Evolutionary conservation across 2,888 invertebrate species (phyloP).

Genomic region (Drosophila quasianomalipes): DNA sequence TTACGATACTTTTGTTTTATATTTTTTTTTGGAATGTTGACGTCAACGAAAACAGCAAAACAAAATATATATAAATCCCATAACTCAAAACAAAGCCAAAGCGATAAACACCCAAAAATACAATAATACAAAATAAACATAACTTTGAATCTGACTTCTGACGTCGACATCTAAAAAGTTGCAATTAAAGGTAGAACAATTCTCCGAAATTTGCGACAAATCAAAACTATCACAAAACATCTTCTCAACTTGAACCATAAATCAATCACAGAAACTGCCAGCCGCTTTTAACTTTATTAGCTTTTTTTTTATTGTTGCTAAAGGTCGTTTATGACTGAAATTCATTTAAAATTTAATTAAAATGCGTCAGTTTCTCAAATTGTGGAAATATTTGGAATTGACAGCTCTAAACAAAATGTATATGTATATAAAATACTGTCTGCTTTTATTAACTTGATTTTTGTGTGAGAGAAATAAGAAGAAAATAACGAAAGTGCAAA

Average conservation of each 20-base stretch:
- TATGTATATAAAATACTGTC: background rate
- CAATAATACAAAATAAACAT: conserved; percentile 1
- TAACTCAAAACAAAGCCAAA: conserved; percentile 22
- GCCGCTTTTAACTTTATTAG: conserved; percentile 44
- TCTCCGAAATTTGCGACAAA: background rate
- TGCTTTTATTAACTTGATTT: background rate
- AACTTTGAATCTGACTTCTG: conserved; percentile 8
- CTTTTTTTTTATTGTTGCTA: conserved; percentile 50
- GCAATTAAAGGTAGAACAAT: conserved; percentile 35
- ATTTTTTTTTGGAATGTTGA: conserved; percentile 47
- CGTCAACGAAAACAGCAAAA: conserved; percentile 62
- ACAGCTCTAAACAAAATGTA: background rate
- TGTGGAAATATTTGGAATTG: conserved; percentile 1
- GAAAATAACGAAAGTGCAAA: background rate
- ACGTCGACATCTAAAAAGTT: conserved; percentile 34
- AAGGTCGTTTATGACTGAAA: conserved; percentile 54
- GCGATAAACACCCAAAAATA: conserved; percentile 5
- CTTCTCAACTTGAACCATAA: conserved; percentile 44
- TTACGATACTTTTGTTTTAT: conserved; percentile 37
- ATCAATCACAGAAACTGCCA: conserved; percentile 63
- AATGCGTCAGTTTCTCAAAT: conserved; percentile 17
- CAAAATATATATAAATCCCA: conserved; percentile 56
- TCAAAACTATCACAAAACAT: conserved; percentile 11
- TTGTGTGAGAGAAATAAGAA: background rate
- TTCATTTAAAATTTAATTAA: conserved; percentile 46